Conservation (phyloP, 1,140 invertebrate species). For the Heterodera carotae region DNA sequence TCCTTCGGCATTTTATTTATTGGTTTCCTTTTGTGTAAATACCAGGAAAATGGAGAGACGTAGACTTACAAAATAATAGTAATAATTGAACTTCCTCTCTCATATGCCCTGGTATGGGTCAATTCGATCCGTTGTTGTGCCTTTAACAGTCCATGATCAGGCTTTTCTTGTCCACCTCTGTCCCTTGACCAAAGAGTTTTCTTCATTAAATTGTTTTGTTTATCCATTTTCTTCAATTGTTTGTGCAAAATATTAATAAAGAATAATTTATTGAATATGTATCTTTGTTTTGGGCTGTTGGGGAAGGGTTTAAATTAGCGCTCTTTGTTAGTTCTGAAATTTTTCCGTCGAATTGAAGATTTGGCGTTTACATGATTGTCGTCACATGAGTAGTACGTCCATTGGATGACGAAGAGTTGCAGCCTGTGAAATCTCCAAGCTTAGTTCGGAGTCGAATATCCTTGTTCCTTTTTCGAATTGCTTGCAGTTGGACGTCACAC, state of each 20-base stretch:
- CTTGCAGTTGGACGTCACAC: no score
- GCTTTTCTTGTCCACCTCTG: background rate
- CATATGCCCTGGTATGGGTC: background rate
- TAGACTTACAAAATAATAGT: no score
- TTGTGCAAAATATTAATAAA: constrained; percentile 8
- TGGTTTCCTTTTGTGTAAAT: background rate
- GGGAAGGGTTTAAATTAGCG: constrained; percentile 6
- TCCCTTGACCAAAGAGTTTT: background rate
- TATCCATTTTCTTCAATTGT: background rate
- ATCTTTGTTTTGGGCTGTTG: background rate
- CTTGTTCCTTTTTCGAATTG: no score
- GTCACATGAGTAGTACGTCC: background rate
- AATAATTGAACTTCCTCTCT: no score
- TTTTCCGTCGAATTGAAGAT: background rate
- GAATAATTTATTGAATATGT: constrained; percentile 10
- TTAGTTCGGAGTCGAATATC: no score
- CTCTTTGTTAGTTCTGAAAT: background rate
- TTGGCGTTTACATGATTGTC: background rate
- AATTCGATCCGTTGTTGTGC: constrained; percentile 1
- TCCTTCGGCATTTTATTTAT: background rate
- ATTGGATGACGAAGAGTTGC: no score
- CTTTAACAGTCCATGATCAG: background rate
- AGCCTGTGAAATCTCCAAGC: no score
- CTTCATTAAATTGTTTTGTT: background rate
- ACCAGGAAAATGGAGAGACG: background rate